Conservation (phyloP, 2,797 vertebrate species). For the Pangasius sanitwongsei region DNA sequence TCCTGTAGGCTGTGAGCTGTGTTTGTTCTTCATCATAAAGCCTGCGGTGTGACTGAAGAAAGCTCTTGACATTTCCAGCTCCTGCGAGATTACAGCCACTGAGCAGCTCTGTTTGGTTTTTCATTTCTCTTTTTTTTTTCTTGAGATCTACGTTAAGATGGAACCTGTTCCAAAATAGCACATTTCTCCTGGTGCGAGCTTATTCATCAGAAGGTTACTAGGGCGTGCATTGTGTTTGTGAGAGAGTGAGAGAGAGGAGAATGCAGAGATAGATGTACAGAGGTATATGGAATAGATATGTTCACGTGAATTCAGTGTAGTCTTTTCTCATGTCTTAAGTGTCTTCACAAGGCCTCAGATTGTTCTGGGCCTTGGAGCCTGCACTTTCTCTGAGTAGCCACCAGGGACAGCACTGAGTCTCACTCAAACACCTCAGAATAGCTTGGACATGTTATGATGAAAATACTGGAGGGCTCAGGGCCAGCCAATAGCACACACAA, state of each 20-base stretch:
- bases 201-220: conserved; percentile 58
- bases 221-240: conserved; percentile 35
- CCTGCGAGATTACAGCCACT: conserved; percentile 37
- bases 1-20: conserved; percentile 35
- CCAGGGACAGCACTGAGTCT: background rate
- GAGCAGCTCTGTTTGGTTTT: conserved; percentile 29
- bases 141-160: conserved; percentile 34
- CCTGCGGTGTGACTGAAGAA: conserved; percentile 34
- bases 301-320: conserved; percentile 32
- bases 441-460: background rate
- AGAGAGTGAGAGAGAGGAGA: background rate
- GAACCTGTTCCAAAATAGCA: conserved; percentile 52
- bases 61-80: conserved; percentile 57
- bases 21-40: conserved; percentile 54
- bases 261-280: background rate
- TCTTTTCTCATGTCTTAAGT: background rate
- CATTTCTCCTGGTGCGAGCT: conserved; percentile 47
- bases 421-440: background rate
- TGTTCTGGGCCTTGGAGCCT: background rate
- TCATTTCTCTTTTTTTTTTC: background rate
- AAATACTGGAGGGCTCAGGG: background rate
- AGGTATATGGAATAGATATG: conserved; percentile 22
- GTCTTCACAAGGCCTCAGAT: background rate
- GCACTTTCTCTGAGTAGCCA: background rate
- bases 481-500: background rate